Base-by-base conservation (phyloP, 2,113 vertebrate species). In the Zosterops pallidus region DNA sequence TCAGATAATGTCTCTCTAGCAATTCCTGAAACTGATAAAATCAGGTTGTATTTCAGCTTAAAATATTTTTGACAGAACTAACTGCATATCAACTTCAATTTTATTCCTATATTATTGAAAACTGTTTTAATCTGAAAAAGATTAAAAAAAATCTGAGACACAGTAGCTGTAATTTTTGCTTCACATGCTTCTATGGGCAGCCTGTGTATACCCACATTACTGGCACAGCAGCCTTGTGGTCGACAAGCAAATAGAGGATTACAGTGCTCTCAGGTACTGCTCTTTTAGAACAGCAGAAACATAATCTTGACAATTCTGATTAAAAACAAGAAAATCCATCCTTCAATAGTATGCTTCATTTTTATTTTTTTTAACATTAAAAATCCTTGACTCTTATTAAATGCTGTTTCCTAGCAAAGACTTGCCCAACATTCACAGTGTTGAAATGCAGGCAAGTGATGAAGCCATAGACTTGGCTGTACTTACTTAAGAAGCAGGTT, bases 291-390 rank as follows among this genome's bases (percentile, higher is more conserved):
- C 23, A 85, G 26, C 33, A 60, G 56, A 86, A 29, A 59, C 21
- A 50, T 4, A 55, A 14, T 16, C 14, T 64, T 87, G 21, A 89
- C 4, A 5, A 47, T 63, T 41, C 20, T 64, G 5, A 70, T 53
- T 1, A 13, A 13, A n/a, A 35, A 70, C 82, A 25, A 13, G 14
- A 55, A 65, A 39, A 44, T n/a, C 8, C 23, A 86, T 3, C 26
- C 46, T 49, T n/a, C 11, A 86, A 4, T 49, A 1, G 8, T 39
- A 46, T 11, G 29, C 1, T 6, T 16, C 0, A 2, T 82, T 59
- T 79, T 55, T 11, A 39, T 39, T 5, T 47, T 24, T 49, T 24
- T 24, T 24, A 52, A 26, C 4, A 14, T 56, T 12, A 7, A 41
- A 79, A 70, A 0, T 15, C 10, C 10, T 60, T 57, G 23, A 41